Evolutionary conservation across 2,888 invertebrate genomes (phyloP).

Genomic region (Orthosia gothica): DNA sequence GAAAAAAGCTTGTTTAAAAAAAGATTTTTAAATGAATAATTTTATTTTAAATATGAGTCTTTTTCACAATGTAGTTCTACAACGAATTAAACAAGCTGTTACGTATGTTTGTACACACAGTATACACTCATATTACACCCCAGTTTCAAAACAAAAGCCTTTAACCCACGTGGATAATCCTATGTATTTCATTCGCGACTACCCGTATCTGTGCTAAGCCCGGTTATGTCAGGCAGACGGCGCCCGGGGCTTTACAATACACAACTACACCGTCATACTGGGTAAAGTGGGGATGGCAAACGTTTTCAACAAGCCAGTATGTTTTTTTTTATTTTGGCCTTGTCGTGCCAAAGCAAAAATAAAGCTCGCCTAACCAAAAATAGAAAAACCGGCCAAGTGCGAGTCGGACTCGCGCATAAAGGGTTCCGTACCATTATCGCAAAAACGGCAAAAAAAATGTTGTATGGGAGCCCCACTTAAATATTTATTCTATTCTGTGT

Average conservation of each 20-base stretch:
- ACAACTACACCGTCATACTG: neutral
- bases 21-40: no score
- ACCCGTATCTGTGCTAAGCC: constrained; percentile 52
- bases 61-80: no score
- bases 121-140: neutral
- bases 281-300: neutral
- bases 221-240: constrained; percentile 18
- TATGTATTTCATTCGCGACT: constrained; percentile 16
- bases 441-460: no score
- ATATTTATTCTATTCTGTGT: no score
- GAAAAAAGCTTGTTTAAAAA: no score
- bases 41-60: no score
- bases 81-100: neutral
- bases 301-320: neutral
- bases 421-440: no score
- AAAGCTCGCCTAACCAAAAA: no score
- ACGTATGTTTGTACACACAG: neutral
- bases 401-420: no score
- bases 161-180: constrained; percentile 14
- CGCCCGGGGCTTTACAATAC: constrained; percentile 1
- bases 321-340: neutral
- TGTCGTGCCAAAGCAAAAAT: neutral
- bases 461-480: no score
- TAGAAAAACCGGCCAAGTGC: no score
- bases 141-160: constrained; percentile 2